phyloP scores from a whole-genome alignment of 1,140 invertebrate species.

The Drosophila varians region DNA sequence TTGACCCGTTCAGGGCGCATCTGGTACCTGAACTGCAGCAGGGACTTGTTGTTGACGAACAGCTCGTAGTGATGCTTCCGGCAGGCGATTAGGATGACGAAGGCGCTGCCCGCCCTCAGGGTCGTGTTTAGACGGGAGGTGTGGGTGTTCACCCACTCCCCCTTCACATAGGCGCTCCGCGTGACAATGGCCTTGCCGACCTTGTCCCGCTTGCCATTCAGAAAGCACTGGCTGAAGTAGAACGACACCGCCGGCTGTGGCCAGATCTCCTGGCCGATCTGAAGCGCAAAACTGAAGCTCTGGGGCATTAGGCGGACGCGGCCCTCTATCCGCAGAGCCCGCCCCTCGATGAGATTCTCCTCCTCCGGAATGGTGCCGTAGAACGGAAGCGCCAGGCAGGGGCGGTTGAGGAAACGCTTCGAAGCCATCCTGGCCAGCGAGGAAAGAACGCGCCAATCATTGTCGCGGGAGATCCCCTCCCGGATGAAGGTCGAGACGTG shows the following conservation, averaged over 20 bases:
- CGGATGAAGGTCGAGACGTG: background rate
- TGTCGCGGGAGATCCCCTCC: background rate
- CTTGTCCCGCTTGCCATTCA: conserved; percentile 46
- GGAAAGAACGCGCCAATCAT: conserved; percentile 10
- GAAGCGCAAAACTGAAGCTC: conserved; percentile 87
- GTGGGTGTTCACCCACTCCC: conserved; percentile 81
- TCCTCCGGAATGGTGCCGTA: conserved; percentile 41
- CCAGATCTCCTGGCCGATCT: conserved; percentile 86
- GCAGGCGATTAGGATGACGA: conserved; percentile 77
- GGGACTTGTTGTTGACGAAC: conserved; percentile 79
- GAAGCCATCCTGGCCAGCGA: conserved; percentile 3
- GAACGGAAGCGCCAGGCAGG: conserved; percentile 39
- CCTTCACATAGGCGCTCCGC: conserved; percentile 83
- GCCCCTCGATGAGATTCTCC: conserved; percentile 33
- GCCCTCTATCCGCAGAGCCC: conserved; percentile 85
- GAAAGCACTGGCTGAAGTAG: conserved; percentile 87
- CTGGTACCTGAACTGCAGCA: conserved; percentile 77
- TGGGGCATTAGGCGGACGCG: conserved; percentile 86
- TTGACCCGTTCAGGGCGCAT: conserved; percentile 64
- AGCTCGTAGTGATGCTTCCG: conserved; percentile 72
- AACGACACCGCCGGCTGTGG: conserved; percentile 86
- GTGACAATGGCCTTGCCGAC: conserved; percentile 79
- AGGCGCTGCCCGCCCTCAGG: conserved; percentile 81
- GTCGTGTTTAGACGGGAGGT: conserved; percentile 70
- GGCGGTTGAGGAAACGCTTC: background rate